phyloP scores from a whole-genome alignment of 2,888 invertebrate species.

The Timema podura region DNA sequence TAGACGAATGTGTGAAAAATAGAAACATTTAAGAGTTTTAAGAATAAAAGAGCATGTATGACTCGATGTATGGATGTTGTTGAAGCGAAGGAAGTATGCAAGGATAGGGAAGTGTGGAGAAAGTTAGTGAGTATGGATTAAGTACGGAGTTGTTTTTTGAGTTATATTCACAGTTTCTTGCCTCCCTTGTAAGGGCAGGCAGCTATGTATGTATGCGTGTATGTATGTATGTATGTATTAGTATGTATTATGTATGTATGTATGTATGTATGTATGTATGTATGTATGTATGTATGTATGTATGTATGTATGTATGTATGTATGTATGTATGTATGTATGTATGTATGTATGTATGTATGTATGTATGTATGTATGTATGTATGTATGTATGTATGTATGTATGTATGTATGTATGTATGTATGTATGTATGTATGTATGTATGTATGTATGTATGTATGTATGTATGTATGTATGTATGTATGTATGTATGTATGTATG shows the following conservation, averaged over 20 bases:
- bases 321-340: not conserved
- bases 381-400: not conserved
- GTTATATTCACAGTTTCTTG: no score
- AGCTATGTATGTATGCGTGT: no score
- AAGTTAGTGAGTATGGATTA: no score
- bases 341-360: conserved; percentile 4
- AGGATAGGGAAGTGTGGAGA: no score
- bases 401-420: conserved; percentile 9
- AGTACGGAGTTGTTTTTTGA: no score
- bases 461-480: not conserved
- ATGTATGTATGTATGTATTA: conserved; percentile 10
- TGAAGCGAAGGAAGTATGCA: no score
- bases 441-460: conserved; percentile 10
- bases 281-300: not conserved
- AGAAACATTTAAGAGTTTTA: no score
- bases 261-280: conserved; percentile 10
- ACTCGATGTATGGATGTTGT: no score
- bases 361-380: not conserved
- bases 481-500: conserved; percentile 7
- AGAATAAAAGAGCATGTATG: no score
- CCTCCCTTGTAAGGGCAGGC: no score
- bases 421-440: not conserved
- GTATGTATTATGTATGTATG: not conserved
- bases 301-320: conserved; percentile 7
- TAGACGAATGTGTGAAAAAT: no score